Conservation (phyloP, 1,140 invertebrate species). For the Papilio xuthus region DNA sequence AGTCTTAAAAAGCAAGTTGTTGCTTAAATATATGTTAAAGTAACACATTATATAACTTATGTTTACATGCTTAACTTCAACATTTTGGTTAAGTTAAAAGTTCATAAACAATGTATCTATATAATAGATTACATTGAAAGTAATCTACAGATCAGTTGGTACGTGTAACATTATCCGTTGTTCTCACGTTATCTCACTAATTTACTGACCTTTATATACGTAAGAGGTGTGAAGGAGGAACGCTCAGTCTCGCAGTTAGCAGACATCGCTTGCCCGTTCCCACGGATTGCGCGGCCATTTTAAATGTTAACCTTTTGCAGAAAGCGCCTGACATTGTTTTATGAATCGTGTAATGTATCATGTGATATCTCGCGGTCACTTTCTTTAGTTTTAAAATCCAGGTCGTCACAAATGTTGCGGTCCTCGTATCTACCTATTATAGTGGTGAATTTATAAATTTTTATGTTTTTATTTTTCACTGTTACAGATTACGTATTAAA, state of each 20-base stretch:
- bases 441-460: constrained; percentile 15
- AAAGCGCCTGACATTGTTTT: constrained; percentile 62
- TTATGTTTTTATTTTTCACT: background rate
- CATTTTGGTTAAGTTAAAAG: background rate
- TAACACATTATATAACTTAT: no score
- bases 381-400: constrained; percentile 43
- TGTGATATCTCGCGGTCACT: constrained; percentile 46
- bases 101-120: background rate
- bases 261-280: constrained; percentile 60
- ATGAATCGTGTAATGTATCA: constrained; percentile 54
- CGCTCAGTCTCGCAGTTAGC: constrained; percentile 52
- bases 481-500: background rate
- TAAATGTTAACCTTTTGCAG: constrained; percentile 62
- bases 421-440: background rate
- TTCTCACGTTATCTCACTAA: constrained; percentile 25
- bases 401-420: constrained; percentile 8
- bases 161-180: constrained; percentile 29
- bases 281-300: constrained; percentile 57
- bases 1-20: no score
- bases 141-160: background rate
- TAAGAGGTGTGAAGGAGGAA: constrained; percentile 62
- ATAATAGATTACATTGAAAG: background rate
- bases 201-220: constrained; percentile 61
- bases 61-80: no score
- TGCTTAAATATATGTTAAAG: no score